Evolutionary conservation across 23 tunicate species (phyloP), one percentile per base, ranked within the genome.

Genomic region (Trididemnum nubilum): DNA sequence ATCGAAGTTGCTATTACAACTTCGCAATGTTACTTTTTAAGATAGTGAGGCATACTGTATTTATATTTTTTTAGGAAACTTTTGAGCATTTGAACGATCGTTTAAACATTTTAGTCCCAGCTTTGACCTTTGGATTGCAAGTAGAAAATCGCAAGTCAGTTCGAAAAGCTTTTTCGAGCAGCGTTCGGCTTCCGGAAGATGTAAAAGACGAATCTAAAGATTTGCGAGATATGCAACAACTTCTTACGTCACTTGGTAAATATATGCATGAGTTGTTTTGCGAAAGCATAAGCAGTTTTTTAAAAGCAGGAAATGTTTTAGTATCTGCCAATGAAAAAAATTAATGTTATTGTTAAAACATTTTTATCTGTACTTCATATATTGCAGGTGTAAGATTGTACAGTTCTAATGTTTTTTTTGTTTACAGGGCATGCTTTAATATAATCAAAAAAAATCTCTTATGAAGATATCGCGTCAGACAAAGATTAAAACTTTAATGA

Each of bases 131-230:
- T 59, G 94, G 94, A 18, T 66, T 89, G 23, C 94, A 89, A 74
- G 94, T 89, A 74, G 94, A 89, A 83, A 38, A 78, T 33, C 77
- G 87, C 51, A 75, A 77, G 60, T 77, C 87, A 37, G 88, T 89
- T 23, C 80, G 75, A 66, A 78, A 78, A 51, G 37, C 82, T 33
- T 89, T 88, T 54, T 81, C 86, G 2, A 67, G 36, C 21, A 38
- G 37, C 0, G 67, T 35, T 0, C 32, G 94, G 73, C 23, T 52
- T 37, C 73, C 94, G 32, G 83, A 89, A 70, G 94, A 89, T 66
- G 83, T 81, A 19, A 83, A 83, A 76, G 94, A 89, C 71, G 94
- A 89, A 83, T 89, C 87, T 25, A 28, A 57, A n/a, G 94, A 89
- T 36, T 67, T 89, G 66, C 51, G 76, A 39, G 88, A 83, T 19